Conservation (phyloP, 1,140 invertebrate species). For the Macrobrachium nipponense region DNA sequence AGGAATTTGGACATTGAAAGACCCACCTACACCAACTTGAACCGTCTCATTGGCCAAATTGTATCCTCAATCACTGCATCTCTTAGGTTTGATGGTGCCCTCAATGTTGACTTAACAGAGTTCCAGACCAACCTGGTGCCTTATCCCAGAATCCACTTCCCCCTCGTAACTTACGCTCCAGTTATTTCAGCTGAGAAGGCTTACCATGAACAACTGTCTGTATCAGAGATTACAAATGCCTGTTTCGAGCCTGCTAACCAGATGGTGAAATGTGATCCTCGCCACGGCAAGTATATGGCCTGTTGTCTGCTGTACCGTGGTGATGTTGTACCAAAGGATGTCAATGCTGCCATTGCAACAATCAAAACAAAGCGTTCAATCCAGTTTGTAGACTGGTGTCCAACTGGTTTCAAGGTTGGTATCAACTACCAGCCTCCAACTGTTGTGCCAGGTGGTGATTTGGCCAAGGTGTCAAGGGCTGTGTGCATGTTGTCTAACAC, state of each 20-base stretch:
- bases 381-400: constrained; percentile 86
- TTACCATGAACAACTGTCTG: constrained; percentile 81
- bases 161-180: constrained; percentile 83
- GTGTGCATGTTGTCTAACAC: constrained; percentile 85
- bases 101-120: constrained; percentile 75
- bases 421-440: constrained; percentile 73
- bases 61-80: constrained; percentile 72
- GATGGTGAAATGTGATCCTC: constrained; percentile 83
- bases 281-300: constrained; percentile 81
- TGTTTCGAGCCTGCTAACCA: constrained; percentile 87
- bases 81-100: constrained; percentile 83
- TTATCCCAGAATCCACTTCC: constrained; percentile 76
- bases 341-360: constrained; percentile 86
- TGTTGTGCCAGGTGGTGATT: constrained; percentile 74
- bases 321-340: constrained; percentile 85
- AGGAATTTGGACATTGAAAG: constrained; percentile 86
- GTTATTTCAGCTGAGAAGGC: constrained; percentile 80
- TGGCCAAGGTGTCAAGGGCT: constrained; percentile 75
- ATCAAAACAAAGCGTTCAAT: constrained; percentile 87
- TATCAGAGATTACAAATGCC: constrained; percentile 83
- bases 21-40: constrained; percentile 83
- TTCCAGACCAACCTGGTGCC: constrained; percentile 76
- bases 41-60: constrained; percentile 75
- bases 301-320: constrained; percentile 87
- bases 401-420: constrained; percentile 79